phyloP scores from a whole-genome alignment of 2,888 invertebrate species.

The Campoplex capitator region DNA sequence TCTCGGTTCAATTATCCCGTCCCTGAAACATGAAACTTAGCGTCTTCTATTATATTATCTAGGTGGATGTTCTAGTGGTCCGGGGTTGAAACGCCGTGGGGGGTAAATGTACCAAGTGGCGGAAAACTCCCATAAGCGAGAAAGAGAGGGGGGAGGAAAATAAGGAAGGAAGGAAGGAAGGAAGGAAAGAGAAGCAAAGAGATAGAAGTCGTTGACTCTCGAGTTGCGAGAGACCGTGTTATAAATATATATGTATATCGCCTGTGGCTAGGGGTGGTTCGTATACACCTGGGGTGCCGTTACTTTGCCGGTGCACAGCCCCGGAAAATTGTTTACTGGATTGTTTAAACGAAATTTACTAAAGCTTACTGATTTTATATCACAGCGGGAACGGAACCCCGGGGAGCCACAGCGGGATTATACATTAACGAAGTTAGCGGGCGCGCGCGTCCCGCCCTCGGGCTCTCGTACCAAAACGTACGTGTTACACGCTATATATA shows the following conservation, averaged over 20 bases:
- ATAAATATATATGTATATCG: conserved; percentile 32
- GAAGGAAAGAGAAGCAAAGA: conserved; percentile 41
- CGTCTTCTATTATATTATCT: conserved; percentile 57
- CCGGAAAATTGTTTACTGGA: conserved; percentile 85
- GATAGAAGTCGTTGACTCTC: conserved; percentile 30
- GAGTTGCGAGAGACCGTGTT: not conserved
- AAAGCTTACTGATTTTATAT: conserved; percentile 85
- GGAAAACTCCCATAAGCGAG: conserved; percentile 64
- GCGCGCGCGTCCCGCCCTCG: conserved; percentile 41
- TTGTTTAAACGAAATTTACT: conserved; percentile 85
- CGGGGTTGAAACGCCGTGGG: conserved; percentile 73
- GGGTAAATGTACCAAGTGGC: conserved; percentile 67
- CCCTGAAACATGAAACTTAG: conserved; percentile 32
- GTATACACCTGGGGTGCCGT: conserved; percentile 81
- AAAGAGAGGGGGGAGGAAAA: conserved; percentile 47
- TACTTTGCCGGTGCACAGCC: conserved; percentile 83
- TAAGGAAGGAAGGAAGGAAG: conserved; percentile 10
- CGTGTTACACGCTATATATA: conserved; percentile 35
- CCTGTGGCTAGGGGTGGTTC: conserved; percentile 70
- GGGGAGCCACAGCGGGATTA: conserved; percentile 82
- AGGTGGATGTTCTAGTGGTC: conserved; percentile 40
- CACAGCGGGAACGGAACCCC: conserved; percentile 81
- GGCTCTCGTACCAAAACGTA: conserved; percentile 49
- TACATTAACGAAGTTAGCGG: conserved; percentile 83
- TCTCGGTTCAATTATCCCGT: conserved; percentile 35